A percentile compares a stretch with the other conserved stretches of the same genome.
phyloP scores from a whole-genome alignment of 2,113 vertebrate species.

The Chamaea fasciata region DNA sequence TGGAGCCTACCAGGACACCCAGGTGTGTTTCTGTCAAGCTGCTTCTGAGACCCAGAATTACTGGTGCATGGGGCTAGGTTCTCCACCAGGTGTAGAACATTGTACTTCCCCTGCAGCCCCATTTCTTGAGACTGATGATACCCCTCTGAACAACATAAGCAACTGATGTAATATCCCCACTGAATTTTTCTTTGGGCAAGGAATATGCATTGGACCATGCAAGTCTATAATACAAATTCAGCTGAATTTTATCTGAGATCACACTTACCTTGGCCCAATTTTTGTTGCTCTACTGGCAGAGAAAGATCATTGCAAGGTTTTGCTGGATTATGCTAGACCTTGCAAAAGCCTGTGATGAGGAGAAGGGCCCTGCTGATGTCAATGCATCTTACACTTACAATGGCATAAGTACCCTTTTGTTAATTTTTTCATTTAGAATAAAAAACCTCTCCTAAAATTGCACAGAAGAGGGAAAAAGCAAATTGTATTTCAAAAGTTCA shows the following conservation, averaged over 20 bases:
- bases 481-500: not conserved
- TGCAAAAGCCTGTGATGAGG: not conserved
- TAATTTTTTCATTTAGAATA: not conserved
- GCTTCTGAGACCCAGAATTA: not conserved
- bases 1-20: not conserved
- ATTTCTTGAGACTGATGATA: not conserved
- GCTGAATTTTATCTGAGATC: not conserved
- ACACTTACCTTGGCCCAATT: not conserved
- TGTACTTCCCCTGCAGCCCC: not conserved
- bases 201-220: not conserved
- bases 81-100: not conserved
- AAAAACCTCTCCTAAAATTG: not conserved
- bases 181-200: not conserved
- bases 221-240: not conserved
- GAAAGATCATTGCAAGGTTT: not conserved
- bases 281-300: not conserved
- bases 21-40: not conserved
- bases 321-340: not conserved
- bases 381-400: not conserved
- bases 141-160: not conserved
- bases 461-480: not conserved
- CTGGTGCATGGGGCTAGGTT: not conserved
- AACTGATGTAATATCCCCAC: not conserved
- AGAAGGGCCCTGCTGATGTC: not conserved
- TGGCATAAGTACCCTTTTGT: not conserved